phyloP scores from a whole-genome alignment of 2,797 vertebrate genomes.

The Molossus alvarezi region DNA sequence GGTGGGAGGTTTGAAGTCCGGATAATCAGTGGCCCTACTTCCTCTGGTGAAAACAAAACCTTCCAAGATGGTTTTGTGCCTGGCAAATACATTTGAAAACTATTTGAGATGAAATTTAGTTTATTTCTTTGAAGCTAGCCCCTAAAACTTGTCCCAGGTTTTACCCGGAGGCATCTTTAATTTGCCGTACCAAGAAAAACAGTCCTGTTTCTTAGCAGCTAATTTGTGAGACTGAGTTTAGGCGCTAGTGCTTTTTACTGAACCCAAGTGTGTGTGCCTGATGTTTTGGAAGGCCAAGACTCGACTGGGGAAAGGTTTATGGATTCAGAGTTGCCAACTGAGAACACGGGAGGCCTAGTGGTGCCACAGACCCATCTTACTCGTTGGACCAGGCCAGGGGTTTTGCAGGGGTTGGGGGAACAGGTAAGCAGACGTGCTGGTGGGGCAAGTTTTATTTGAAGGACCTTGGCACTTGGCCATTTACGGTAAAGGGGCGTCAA shows the following conservation, averaged over 20 bases:
- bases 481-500: neutral
- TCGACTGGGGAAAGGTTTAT: neutral
- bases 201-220: neutral
- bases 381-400: neutral
- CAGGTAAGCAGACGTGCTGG: neutral
- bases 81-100: conserved; percentile 17
- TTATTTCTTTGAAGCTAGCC: conserved; percentile 46
- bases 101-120: neutral
- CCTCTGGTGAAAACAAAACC: conserved; percentile 58
- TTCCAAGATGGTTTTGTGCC: neutral
- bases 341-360: neutral
- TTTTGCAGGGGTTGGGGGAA: neutral
- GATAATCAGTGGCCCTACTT: neutral
- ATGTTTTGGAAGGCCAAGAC: neutral
- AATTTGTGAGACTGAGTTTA: neutral
- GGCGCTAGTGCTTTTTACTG: neutral
- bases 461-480: neutral
- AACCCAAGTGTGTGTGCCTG: neutral
- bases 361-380: neutral
- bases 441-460: neutral
- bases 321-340: neutral
- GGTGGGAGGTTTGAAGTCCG: conserved; percentile 47
- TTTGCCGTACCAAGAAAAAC: neutral
- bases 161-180: conserved; percentile 32
- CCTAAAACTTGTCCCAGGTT: conserved; percentile 20